These are phyloP conservation scores for Drosophila kepulauana DNA, from an alignment of 1,140 invertebrate genomes.

Conservation along the genomic window DNA sequence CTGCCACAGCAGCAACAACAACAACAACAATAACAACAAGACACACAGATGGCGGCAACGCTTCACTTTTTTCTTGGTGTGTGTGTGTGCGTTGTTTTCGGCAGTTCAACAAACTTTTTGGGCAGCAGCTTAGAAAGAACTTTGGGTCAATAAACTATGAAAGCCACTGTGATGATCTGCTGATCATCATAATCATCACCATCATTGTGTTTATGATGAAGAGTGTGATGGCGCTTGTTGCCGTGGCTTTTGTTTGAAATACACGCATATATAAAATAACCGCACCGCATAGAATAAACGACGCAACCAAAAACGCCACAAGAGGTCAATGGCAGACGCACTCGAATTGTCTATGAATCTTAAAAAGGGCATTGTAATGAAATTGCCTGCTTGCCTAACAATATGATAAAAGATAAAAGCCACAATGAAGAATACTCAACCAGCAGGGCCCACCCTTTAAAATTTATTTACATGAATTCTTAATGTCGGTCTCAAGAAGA, in stretches of 20 bases:
- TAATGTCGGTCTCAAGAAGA: background rate
- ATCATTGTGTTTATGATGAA: conserved; percentile 51
- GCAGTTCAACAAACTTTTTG: conserved; percentile 74
- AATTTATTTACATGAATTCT: conserved; percentile 34
- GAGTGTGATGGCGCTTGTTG: conserved; percentile 49
- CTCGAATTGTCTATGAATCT: conserved; percentile 40
- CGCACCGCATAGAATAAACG: conserved; percentile 6
- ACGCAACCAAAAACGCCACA: conserved; percentile 5
- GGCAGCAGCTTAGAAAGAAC: conserved; percentile 51
- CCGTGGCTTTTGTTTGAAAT: conserved; percentile 60
- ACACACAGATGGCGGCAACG: conserved; percentile 22
- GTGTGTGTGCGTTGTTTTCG: conserved; percentile 9
- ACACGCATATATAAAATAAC: conserved; percentile 60
- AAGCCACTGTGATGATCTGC: conserved; percentile 58
- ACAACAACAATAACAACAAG: background rate
- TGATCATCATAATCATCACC: conserved; percentile 26
- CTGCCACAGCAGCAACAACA: background rate
- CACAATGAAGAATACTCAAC: conserved; percentile 5
- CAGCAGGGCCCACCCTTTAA: background rate
- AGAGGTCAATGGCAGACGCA: conserved; percentile 72
- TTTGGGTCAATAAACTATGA: conserved; percentile 77
- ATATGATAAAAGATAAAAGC: background rate
- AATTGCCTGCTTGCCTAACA: conserved; percentile 29
- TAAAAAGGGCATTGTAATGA: conserved; percentile 46
- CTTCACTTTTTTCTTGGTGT: conserved; percentile 59